Conservation (phyloP, 2,888 invertebrate genomes). For the Laothoe populi region DNA sequence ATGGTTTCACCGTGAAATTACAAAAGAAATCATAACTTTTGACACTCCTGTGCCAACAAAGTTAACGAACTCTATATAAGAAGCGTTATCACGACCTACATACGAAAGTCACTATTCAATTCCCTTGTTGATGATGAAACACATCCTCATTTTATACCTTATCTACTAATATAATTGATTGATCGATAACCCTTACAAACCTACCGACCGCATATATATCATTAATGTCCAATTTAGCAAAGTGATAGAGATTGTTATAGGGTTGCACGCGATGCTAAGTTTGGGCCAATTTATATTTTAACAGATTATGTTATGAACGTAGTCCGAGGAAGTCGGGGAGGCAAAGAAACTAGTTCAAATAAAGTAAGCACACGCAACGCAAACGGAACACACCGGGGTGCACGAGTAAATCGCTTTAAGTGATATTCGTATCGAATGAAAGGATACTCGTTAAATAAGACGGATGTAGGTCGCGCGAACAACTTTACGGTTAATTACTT, state of each 20-base stretch:
- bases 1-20: too few relatives aligned
- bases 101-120: neutral
- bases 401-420: constrained; percentile 47
- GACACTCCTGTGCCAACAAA: neutral
- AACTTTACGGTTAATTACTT: constrained; percentile 49
- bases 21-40: neutral
- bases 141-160: constrained; percentile 6
- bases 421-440: constrained; percentile 66
- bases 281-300: constrained; percentile 46
- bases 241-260: constrained; percentile 39
- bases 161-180: constrained; percentile 33
- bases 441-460: constrained; percentile 58
- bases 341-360: constrained; percentile 49
- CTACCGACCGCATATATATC: constrained; percentile 39
- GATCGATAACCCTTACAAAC: constrained; percentile 41
- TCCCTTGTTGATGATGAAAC: neutral
- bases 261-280: constrained; percentile 43
- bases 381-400: constrained; percentile 34
- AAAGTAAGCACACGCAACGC: constrained; percentile 52
- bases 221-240: constrained; percentile 44
- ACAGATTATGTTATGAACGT: constrained; percentile 46
- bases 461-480: constrained; percentile 56
- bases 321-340: constrained; percentile 35
- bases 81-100: neutral
- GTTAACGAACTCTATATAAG: neutral